These are phyloP conservation scores for Apamea crenata DNA, from an alignment of 2,888 invertebrate species.

Conservation along the genomic window DNA sequence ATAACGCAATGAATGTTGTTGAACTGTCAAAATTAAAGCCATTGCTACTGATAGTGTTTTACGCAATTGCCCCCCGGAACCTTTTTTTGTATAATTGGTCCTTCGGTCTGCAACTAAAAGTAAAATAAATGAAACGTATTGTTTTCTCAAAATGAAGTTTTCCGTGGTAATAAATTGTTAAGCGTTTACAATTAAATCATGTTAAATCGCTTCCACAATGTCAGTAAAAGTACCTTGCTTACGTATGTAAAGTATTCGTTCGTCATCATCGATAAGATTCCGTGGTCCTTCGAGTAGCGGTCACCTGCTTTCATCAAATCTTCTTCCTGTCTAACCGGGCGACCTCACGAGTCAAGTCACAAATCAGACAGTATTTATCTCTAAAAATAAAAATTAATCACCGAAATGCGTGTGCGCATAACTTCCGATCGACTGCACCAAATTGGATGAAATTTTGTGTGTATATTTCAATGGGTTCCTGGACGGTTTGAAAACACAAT, in stretches of 20 bases:
- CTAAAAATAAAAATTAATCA: too few species aligned
- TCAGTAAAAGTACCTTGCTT: background rate
- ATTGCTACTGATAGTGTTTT: too few species aligned
- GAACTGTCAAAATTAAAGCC: too few species aligned
- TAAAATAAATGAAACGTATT: background rate
- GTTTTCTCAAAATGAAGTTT: background rate
- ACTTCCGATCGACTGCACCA: too few species aligned
- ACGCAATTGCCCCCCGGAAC: too few species aligned
- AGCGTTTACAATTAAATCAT: background rate
- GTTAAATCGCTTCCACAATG: background rate
- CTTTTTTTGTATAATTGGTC: background rate
- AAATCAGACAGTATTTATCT: background rate
- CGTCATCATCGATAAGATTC: background rate
- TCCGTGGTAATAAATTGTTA: background rate
- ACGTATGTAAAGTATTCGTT: background rate
- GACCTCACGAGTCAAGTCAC: constrained; percentile 43
- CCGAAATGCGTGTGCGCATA: too few species aligned
- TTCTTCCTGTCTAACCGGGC: constrained; percentile 44
- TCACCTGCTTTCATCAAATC: constrained; percentile 38
- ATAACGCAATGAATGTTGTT: too few species aligned
- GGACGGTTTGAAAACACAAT: too few species aligned
- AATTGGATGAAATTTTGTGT: too few species aligned
- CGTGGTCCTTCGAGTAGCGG: constrained; percentile 26
- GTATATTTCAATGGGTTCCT: too few species aligned
- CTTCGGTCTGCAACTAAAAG: background rate